phyloP scores from a whole-genome alignment of 1,140 invertebrate species.

The Eumeta japonica region DNA sequence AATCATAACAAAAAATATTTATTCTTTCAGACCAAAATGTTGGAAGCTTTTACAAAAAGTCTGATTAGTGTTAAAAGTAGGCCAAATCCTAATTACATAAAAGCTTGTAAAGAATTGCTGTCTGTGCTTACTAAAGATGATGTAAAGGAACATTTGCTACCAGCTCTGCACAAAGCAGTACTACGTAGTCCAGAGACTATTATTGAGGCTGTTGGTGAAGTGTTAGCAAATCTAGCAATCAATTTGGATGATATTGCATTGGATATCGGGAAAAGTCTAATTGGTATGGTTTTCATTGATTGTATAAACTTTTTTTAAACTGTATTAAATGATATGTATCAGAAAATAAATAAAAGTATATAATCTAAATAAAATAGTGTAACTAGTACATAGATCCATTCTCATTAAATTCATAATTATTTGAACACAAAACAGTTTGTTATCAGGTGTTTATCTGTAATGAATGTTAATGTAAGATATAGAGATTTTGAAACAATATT shows the following conservation, averaged over 20 bases:
- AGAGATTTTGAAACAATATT: too few species aligned
- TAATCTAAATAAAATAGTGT: too few species aligned
- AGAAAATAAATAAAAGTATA: too few species aligned
- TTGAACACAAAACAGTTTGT: too few species aligned
- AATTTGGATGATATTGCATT: slow-evolving; percentile 78
- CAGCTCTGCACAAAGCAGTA: slow-evolving; percentile 87
- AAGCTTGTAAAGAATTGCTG: slow-evolving; percentile 65
- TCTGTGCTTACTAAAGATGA: slow-evolving; percentile 67
- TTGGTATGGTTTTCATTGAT: slow-evolving; percentile 57
- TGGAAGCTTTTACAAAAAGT: slow-evolving; percentile 78
- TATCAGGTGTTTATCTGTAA: too few species aligned
- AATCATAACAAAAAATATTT: neutral
- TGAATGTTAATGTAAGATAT: too few species aligned
- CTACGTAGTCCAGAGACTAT: slow-evolving; percentile 92
- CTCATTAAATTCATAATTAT: too few species aligned
- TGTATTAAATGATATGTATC: too few species aligned
- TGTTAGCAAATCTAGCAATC: slow-evolving; percentile 70
- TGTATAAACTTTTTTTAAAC: too few species aligned
- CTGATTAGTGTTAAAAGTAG: slow-evolving; percentile 78
- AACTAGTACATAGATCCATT: too few species aligned
- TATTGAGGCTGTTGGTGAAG: slow-evolving; percentile 74
- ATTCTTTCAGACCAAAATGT: slow-evolving; percentile 58
- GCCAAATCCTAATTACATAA: slow-evolving; percentile 68
- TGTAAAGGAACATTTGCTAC: slow-evolving; percentile 74
- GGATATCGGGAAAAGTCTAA: slow-evolving; percentile 81